Percentiles rank a stretch among this genome's conserved stretches.
Evolutionary conservation across 92 coral and sea anemone genomes (phyloP).

Genomic region (Phenganax stokvisi): DNA sequence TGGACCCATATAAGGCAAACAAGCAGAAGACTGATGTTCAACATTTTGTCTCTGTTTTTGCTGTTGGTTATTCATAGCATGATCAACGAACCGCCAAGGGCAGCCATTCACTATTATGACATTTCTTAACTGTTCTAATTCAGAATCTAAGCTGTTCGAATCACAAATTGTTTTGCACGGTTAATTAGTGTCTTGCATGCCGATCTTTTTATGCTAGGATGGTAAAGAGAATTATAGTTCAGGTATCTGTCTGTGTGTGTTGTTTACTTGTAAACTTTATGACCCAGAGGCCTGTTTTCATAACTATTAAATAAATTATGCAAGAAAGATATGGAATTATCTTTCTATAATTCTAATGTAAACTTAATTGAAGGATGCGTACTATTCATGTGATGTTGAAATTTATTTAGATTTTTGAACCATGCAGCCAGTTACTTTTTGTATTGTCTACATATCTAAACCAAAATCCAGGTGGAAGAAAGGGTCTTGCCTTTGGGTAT

Average conservation of each 20-base stretch:
- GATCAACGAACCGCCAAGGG: not conserved
- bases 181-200: constrained; percentile 20
- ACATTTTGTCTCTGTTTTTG: not conserved
- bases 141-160: not conserved
- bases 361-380: too few species aligned
- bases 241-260: constrained; percentile 27
- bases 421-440: too few species aligned
- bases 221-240: constrained; percentile 20
- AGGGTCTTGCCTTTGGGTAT: too few species aligned
- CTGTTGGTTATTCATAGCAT: not conserved
- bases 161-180: constrained; percentile 13
- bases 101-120: not conserved
- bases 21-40: not conserved
- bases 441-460: too few species aligned
- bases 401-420: too few species aligned
- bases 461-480: too few species aligned
- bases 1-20: not conserved
- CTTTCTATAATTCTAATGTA: too few species aligned
- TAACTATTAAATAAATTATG: too few species aligned
- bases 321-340: too few species aligned
- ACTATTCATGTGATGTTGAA: too few species aligned
- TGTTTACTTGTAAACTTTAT: constrained; percentile 7
- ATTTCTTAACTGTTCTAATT: not conserved
- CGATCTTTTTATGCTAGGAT: constrained; percentile 23
- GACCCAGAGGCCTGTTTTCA: not conserved